phyloP scores from a whole-genome alignment of 1,140 invertebrate species.

The Leptonema lineaticorne region DNA sequence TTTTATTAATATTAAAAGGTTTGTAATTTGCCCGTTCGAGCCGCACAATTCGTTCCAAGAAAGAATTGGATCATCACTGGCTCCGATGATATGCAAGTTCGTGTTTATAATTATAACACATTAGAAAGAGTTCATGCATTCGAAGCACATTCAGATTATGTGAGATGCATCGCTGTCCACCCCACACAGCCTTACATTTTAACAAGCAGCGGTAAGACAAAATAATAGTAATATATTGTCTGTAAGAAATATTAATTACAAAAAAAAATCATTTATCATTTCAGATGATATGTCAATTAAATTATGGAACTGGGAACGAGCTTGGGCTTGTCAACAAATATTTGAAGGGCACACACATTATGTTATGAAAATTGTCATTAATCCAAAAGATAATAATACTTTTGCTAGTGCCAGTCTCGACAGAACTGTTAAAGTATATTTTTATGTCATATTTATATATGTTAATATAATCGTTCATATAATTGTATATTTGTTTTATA shows the following conservation, averaged over 20 bases:
- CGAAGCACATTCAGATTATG: constrained; percentile 98
- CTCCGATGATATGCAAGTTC: constrained; percentile 94
- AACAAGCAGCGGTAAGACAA: constrained; percentile 86
- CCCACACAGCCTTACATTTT: constrained; percentile 96
- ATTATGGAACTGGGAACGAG: constrained; percentile 99
- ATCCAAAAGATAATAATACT: constrained; percentile 99
- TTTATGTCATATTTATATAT: background rate
- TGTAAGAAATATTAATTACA: background rate
- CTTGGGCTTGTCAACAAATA: constrained; percentile 95
- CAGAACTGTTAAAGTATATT: constrained; percentile 87
- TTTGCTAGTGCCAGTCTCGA: constrained; percentile 98
- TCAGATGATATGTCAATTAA: constrained; percentile 99
- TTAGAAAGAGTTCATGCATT: constrained; percentile 93
- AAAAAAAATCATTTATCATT: constrained; percentile 11
- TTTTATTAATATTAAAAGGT: constrained; percentile 57
- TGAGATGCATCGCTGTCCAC: constrained; percentile 95
- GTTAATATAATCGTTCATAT: background rate
- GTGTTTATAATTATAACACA: constrained; percentile 99
- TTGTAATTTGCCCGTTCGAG: constrained; percentile 93
- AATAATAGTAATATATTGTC: background rate
- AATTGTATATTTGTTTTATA: constrained; percentile 6
- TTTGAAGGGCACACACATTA: constrained; percentile 99
- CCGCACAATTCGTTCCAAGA: constrained; percentile 92
- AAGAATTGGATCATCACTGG: constrained; percentile 99
- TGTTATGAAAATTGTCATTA: constrained; percentile 99